A percentile compares a stretch with the other conserved stretches of the same genome.
phyloP scores from a whole-genome alignment of 2,888 invertebrate species.

The Seladonia tumulorum region DNA sequence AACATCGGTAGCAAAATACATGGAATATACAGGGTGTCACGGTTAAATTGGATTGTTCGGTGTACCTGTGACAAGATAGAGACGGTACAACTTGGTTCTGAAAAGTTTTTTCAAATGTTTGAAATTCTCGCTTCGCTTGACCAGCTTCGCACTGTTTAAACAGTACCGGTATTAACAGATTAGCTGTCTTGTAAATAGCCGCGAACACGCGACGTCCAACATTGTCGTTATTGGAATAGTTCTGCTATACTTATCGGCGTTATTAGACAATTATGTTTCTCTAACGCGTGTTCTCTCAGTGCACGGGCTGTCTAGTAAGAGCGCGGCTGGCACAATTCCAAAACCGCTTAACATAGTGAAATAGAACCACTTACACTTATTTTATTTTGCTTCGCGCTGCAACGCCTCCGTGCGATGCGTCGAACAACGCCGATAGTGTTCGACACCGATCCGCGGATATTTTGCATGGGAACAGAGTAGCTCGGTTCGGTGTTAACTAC shows the following conservation, averaged over 20 bases:
- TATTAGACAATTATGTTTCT: not conserved
- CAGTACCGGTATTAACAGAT: not conserved
- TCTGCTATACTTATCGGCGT: not conserved
- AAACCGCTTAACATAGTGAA: constrained; percentile 4
- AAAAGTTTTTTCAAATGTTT: not conserved
- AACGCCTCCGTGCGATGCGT: not conserved
- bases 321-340: not conserved
- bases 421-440: not conserved
- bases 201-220: not conserved
- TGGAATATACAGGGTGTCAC: no score
- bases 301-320: not conserved
- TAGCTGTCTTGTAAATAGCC: not conserved
- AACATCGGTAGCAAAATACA: no score
- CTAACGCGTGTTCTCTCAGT: not conserved
- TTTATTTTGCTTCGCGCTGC: not conserved
- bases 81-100: no score
- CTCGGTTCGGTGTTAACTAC: no score
- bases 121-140: not conserved
- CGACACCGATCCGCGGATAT: not conserved
- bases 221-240: not conserved
- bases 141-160: not conserved
- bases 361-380: constrained; percentile 6
- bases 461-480: not conserved
- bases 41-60: no score
- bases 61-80: no score